Conservation (phyloP, 2,113 vertebrate genomes). For the Genyomyrus donnyi region DNA sequence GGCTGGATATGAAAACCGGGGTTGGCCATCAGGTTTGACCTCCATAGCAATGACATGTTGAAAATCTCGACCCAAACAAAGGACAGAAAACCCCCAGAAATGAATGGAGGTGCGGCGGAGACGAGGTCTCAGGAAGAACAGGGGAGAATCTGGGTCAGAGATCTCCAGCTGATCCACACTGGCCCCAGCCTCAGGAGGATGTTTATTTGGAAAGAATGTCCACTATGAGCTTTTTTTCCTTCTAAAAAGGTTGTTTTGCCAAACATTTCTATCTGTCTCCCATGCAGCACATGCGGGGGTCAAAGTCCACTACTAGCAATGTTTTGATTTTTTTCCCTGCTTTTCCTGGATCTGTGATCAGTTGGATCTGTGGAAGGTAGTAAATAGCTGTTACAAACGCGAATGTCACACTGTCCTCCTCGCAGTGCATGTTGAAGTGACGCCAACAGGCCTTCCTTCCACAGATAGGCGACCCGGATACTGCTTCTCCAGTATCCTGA, state of each 20-base stretch:
- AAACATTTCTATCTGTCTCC: constrained; percentile 46
- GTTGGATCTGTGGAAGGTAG: not conserved
- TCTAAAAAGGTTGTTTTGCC: constrained; percentile 39
- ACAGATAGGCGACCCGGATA: constrained; percentile 82
- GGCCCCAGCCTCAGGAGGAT: constrained; percentile 40
- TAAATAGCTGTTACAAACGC: not conserved
- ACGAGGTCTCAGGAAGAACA: constrained; percentile 37
- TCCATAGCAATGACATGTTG: not conserved
- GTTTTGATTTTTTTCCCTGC: constrained; percentile 15
- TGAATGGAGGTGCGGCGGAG: not conserved
- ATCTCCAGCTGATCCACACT: constrained; percentile 34
- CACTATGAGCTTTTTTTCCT: constrained; percentile 34
- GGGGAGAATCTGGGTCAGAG: constrained; percentile 43
- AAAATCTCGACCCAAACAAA: constrained; percentile 5
- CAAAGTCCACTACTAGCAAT: constrained; percentile 2
- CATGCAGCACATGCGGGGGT: constrained; percentile 25
- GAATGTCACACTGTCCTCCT: not conserved
- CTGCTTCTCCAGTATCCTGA: constrained; percentile 76
- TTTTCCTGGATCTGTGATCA: not conserved
- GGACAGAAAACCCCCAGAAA: constrained; percentile 14
- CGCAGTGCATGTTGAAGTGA: not conserved
- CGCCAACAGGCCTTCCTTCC: constrained; percentile 22
- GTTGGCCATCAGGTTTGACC: not conserved
- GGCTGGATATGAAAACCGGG: constrained; percentile 4
- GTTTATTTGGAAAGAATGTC: constrained; percentile 59